These are phyloP conservation scores for Coelopa pilipes DNA, from an alignment of 2,888 invertebrate species.

Conservation along the genomic window DNA sequence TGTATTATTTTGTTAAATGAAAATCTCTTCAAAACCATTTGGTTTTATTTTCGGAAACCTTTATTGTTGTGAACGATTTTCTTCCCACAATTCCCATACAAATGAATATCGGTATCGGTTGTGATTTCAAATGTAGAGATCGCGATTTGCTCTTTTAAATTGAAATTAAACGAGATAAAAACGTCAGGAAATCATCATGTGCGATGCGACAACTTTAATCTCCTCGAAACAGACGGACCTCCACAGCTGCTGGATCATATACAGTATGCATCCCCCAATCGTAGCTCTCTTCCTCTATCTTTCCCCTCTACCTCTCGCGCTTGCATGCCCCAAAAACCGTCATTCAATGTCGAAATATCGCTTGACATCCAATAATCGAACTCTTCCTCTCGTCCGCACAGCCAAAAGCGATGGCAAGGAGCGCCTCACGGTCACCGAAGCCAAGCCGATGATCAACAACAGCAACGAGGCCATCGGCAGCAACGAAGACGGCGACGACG, in stretches of 20 bases:
- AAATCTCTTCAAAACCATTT: too few relatives aligned
- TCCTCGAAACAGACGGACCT: constrained; percentile 74
- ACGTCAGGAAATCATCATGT: constrained; percentile 60
- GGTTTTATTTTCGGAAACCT: too few relatives aligned
- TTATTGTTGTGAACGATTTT: too few relatives aligned
- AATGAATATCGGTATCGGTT: too few relatives aligned
- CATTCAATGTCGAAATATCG: too few relatives aligned
- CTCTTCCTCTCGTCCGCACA: constrained; percentile 41
- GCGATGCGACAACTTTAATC: constrained; percentile 73
- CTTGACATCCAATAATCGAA: background rate
- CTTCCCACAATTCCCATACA: too few relatives aligned
- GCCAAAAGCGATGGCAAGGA: constrained; percentile 67
- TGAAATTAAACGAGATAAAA: background rate
- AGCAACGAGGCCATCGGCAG: constrained; percentile 13
- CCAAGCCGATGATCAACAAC: constrained; percentile 58
- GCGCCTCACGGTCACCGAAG: constrained; percentile 63
- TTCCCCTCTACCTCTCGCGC: background rate
- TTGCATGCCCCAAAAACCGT: too few relatives aligned
- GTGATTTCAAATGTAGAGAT: too few relatives aligned
- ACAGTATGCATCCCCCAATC: constrained; percentile 69
- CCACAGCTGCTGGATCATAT: constrained; percentile 82
- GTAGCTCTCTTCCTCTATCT: background rate
- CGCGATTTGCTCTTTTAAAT: background rate
- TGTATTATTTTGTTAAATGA: too few relatives aligned
- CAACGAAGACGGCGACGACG: constrained; percentile 49